Evolutionary conservation across 2,113 vertebrate genomes (phyloP).

Genomic region (Oceanites oceanicus): DNA sequence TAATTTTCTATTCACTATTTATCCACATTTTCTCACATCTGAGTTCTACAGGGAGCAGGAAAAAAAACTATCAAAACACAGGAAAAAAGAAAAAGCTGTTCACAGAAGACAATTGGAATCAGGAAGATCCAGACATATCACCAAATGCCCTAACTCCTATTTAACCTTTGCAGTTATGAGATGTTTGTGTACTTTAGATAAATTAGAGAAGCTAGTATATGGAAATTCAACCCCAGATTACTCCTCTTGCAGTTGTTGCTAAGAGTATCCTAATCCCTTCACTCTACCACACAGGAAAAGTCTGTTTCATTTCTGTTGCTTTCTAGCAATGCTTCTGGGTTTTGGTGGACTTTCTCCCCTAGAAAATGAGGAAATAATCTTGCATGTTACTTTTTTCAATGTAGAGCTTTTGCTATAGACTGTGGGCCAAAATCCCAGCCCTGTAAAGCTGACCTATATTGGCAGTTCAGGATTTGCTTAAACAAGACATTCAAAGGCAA

Average conservation of each 20-base stretch:
- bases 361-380: neutral
- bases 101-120: neutral
- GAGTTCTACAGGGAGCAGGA: neutral
- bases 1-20: neutral
- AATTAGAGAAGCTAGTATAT: neutral
- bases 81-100: neutral
- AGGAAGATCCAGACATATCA: neutral
- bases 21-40: neutral
- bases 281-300: neutral
- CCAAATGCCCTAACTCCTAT: neutral
- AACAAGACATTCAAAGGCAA: constrained; percentile 1
- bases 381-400: neutral
- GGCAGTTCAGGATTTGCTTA: neutral
- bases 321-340: neutral
- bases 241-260: neutral
- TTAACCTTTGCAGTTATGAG: neutral
- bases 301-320: neutral
- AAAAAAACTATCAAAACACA: neutral
- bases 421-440: neutral
- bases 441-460: neutral
- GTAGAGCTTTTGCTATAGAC: neutral
- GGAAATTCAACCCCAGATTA: neutral
- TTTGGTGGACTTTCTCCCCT: neutral
- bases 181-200: neutral
- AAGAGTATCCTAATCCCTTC: neutral